phyloP scores from a whole-genome alignment of 2,888 invertebrate genomes.

The Celastrina argiolus region DNA sequence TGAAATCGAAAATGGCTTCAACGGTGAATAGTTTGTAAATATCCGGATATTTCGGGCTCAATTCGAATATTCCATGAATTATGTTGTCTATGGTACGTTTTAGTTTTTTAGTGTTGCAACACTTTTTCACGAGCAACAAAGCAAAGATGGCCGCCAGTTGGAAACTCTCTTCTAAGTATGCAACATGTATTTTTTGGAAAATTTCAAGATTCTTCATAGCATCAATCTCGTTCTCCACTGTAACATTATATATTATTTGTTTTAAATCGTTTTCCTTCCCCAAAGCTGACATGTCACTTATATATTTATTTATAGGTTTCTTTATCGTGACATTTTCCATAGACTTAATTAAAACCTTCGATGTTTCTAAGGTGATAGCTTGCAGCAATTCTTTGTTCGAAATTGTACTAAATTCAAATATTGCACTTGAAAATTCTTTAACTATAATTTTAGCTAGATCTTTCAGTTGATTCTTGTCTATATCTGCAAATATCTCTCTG shows the following conservation, averaged over 20 bases:
- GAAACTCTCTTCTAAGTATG: conserved; percentile 61
- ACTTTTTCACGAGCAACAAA: conserved; percentile 56
- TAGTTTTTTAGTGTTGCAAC: conserved; percentile 53
- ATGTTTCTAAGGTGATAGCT: conserved; percentile 50
- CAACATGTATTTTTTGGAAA: conserved; percentile 51
- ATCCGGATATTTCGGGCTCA: conserved; percentile 61
- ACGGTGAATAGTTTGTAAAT: conserved; percentile 61
- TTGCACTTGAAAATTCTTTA: conserved; percentile 42
- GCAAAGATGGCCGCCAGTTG: conserved; percentile 60
- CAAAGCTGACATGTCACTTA: conserved; percentile 50
- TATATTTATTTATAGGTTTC: conserved; percentile 50
- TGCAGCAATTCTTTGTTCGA: conserved; percentile 51
- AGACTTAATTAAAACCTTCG: conserved; percentile 50
- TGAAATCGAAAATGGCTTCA: conserved; percentile 55
- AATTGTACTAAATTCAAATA: conserved; percentile 41
- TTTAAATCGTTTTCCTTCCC: conserved; percentile 44
- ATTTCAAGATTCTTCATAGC: conserved; percentile 49
- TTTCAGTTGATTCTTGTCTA: conserved; percentile 51
- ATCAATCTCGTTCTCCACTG: conserved; percentile 40
- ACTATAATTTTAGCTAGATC: conserved; percentile 52
- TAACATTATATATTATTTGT: conserved; percentile 45
- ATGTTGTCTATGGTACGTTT: conserved; percentile 49
- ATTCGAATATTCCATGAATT: conserved; percentile 57
- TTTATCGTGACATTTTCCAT: conserved; percentile 52
- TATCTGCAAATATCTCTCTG: conserved; percentile 49